phyloP scores from a whole-genome alignment of 2,888 invertebrate genomes.

The Ditula angustiorana region DNA sequence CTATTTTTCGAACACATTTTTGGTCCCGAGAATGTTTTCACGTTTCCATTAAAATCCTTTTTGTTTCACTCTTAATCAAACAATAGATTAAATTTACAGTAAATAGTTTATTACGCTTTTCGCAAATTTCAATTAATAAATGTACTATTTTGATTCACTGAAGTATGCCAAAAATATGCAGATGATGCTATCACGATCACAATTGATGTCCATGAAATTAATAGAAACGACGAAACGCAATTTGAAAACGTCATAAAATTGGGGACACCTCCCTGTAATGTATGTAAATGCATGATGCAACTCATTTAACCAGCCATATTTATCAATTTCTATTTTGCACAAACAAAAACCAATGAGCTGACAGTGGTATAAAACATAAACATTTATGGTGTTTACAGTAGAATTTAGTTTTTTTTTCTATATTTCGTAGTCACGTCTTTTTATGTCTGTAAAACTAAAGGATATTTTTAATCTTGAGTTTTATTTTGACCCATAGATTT shows the following conservation, averaged over 20 bases:
- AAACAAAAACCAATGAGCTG: no score
- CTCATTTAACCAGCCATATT: no score
- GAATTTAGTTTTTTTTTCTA: no score
- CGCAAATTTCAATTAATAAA: background rate
- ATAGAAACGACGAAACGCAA: background rate
- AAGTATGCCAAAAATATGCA: background rate
- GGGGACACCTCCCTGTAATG: no score
- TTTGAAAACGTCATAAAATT: background rate
- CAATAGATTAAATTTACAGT: background rate
- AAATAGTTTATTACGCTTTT: background rate
- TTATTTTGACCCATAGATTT: no score
- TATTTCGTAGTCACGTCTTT: no score
- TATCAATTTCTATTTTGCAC: no score
- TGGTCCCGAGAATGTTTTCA: conserved; percentile 48
- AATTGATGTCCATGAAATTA: background rate
- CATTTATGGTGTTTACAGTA: no score
- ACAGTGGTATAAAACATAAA: no score
- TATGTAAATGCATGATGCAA: no score
- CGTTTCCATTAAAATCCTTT: conserved; percentile 46
- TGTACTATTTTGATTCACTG: background rate
- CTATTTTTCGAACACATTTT: conserved; percentile 57
- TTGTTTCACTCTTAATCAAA: conserved; percentile 27
- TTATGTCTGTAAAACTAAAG: no score
- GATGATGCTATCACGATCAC: background rate
- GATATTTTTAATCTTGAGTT: no score